A percentile compares a stretch with the other conserved stretches of the same genome.
phyloP scores from a whole-genome alignment of 2,113 vertebrate genomes.

The Muntiacus muntjak region DNA sequence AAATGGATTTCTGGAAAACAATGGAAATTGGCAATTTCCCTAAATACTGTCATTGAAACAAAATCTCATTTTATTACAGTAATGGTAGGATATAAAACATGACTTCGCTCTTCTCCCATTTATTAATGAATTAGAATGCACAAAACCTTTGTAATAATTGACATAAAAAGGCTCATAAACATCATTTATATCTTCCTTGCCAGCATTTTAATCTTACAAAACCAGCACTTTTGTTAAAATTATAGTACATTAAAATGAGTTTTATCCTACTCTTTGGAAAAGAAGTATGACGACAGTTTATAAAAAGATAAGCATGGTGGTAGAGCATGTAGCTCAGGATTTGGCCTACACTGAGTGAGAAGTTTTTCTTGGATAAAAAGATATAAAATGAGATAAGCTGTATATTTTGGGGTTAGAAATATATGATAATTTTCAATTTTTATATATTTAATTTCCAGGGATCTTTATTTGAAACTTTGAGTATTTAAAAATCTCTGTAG shows the following conservation, averaged over 20 bases:
- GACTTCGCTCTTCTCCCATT: not conserved
- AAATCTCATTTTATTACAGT: not conserved
- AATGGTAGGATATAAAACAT: not conserved
- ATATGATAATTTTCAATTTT: not conserved
- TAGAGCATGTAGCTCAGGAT: not conserved
- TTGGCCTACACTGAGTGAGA: fast-evolving
- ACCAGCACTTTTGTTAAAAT: not conserved
- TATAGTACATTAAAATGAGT: not conserved
- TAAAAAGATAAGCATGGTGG: not conserved
- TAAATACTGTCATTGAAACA: not conserved
- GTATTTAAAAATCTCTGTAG: not conserved
- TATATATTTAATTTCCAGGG: not conserved
- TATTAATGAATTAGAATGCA: constrained; percentile 4
- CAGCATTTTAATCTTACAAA: constrained; percentile 27
- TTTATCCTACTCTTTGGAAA: not conserved
- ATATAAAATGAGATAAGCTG: not conserved
- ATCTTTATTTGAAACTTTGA: not conserved
- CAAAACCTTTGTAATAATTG: not conserved
- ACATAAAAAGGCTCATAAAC: not conserved
- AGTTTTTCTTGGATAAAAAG: not conserved
- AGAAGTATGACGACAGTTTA: not conserved
- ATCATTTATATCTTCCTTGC: not conserved
- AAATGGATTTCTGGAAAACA: not conserved
- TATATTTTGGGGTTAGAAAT: not conserved
- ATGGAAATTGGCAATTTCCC: not conserved